Percentiles rank a stretch among this genome's conserved stretches.
These are phyloP conservation scores for Galerucella pusilla DNA, from an alignment of 2,888 invertebrate genomes.

Conservation along the genomic window DNA sequence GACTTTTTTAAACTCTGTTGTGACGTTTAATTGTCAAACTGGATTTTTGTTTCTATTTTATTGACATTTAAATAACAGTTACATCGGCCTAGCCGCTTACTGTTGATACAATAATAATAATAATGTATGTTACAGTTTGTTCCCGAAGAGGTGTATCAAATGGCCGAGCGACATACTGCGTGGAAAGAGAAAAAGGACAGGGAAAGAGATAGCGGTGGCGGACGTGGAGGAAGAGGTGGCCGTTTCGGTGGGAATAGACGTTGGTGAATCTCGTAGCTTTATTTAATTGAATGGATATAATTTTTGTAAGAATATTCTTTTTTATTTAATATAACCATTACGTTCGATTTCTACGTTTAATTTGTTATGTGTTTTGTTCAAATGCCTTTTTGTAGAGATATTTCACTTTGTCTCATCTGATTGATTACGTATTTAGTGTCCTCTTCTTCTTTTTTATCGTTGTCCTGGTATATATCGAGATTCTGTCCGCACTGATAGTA, in stretches of 20 bases:
- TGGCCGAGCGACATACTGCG: conserved; percentile 79
- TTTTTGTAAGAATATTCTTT: neutral
- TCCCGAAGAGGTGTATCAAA: conserved; percentile 78
- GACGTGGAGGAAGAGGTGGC: conserved; percentile 50
- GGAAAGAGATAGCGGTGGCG: conserved; percentile 54
- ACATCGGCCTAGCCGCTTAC: no score
- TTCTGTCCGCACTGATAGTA: conserved; percentile 41
- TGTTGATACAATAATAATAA: no score
- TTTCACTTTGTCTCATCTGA: conserved; percentile 59
- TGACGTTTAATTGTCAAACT: no score
- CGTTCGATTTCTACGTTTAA: conserved; percentile 6
- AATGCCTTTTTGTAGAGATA: conserved; percentile 44
- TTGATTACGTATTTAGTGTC: conserved; percentile 62
- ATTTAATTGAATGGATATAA: neutral
- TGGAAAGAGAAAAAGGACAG: conserved; percentile 71
- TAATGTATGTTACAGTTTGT: conserved; percentile 70
- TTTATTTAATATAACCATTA: conserved; percentile 1
- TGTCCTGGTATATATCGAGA: conserved; percentile 50
- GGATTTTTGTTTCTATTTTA: no score
- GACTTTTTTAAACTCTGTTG: no score
- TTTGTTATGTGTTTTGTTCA: conserved; percentile 28
- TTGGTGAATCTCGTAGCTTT: conserved; percentile 32
- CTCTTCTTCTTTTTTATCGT: conserved; percentile 56
- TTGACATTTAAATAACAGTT: no score
- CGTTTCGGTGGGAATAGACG: conserved; percentile 31